These are phyloP conservation scores for Aphrophora alni DNA, from an alignment of 2,888 invertebrate species.

Conservation along the genomic window DNA sequence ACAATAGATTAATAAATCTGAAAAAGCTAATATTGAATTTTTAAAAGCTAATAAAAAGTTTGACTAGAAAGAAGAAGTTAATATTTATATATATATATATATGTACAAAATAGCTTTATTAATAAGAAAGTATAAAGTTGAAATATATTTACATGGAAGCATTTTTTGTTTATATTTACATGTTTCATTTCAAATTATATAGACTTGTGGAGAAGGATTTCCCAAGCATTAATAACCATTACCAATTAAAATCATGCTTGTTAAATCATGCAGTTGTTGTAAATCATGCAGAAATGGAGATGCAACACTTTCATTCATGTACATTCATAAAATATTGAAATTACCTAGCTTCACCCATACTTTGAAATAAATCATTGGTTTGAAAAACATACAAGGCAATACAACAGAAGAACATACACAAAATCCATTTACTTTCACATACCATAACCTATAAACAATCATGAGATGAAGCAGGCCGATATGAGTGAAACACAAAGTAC, in stretches of 20 bases:
- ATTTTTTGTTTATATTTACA: neutral
- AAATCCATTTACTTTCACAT: neutral
- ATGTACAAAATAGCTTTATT: neutral
- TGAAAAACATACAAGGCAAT: neutral
- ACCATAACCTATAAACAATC: neutral
- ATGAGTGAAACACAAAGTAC: neutral
- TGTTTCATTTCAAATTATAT: slow-evolving; percentile 14
- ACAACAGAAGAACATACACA: neutral
- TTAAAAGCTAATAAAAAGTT: too few species aligned
- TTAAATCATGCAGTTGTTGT: slow-evolving; percentile 22
- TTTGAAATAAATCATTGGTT: neutral
- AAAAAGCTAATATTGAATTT: neutral
- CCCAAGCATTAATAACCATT: slow-evolving; percentile 45
- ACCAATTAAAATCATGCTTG: slow-evolving; percentile 34
- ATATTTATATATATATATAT: neutral
- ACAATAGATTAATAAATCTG: neutral
- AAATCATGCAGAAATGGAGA: slow-evolving; percentile 11
- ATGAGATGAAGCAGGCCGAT: neutral
- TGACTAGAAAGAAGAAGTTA: too few species aligned
- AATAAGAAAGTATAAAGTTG: neutral
- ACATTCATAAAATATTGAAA: slow-evolving; percentile 21
- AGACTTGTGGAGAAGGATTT: slow-evolving; percentile 50
- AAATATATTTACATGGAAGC: neutral
- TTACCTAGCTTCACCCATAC: too few species aligned
- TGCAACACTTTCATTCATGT: slow-evolving; percentile 12